A percentile compares a stretch with the other conserved stretches of the same genome.
These are phyloP conservation scores for Oconnorella tubifera DNA, from an alignment of 2,888 invertebrate species.

Conservation along the genomic window DNA sequence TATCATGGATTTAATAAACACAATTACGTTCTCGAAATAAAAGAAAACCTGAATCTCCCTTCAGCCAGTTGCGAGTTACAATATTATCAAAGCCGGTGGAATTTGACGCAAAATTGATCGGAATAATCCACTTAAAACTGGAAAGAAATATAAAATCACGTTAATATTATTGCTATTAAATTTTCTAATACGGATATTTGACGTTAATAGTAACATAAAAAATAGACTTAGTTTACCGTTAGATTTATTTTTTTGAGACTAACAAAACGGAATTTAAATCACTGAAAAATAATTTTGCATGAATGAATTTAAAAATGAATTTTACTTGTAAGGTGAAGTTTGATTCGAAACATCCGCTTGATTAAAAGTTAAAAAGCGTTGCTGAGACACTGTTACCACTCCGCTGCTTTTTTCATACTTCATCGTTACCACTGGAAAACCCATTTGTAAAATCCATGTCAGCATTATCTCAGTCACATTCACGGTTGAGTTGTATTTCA, in stretches of 20 bases:
- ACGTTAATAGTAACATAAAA: no score
- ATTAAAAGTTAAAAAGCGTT: constrained; percentile 41
- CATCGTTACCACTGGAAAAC: constrained; percentile 46
- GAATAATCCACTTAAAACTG: constrained; percentile 42
- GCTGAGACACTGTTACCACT: constrained; percentile 39
- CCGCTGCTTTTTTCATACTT: constrained; percentile 25
- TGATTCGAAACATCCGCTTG: no score
- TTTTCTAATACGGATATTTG: no score
- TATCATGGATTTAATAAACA: no score
- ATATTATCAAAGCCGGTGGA: constrained; percentile 3
- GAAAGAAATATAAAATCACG: constrained; percentile 10
- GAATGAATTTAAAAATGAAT: no score
- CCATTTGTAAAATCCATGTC: constrained; percentile 52
- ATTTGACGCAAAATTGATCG: constrained; percentile 21
- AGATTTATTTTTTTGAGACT: no score
- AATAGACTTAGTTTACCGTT: no score
- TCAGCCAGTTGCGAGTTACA: no score
- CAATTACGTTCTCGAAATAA: no score
- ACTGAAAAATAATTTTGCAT: no score
- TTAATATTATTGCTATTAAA: not conserved
- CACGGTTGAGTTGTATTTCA: constrained; percentile 13
- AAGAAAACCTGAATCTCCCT: no score
- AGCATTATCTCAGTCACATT: constrained; percentile 44
- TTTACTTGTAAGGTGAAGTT: constrained; percentile 21
- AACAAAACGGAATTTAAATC: no score